Evolutionary conservation across 2,113 vertebrate genomes (phyloP).

Genomic region (Solea senegalensis): DNA sequence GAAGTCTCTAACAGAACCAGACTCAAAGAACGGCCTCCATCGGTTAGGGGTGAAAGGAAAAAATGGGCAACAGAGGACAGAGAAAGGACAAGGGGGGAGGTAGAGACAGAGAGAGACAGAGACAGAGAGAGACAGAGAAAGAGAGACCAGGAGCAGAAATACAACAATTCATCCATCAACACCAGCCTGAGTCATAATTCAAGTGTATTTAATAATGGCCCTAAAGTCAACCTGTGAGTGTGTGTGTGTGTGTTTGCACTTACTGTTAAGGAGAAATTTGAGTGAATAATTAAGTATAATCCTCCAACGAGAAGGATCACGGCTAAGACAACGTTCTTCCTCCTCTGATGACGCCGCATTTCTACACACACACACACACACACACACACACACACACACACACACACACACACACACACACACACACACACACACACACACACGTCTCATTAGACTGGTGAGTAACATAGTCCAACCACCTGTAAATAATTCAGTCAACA

Average conservation of each 20-base stretch:
- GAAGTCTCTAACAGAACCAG: too few relatives aligned
- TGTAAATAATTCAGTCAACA: constrained; percentile 43
- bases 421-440: neutral
- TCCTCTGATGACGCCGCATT: constrained; percentile 61
- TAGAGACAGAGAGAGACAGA: too few relatives aligned
- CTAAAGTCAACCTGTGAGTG: neutral
- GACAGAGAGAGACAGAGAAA: too few relatives aligned
- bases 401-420: neutral
- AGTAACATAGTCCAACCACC: constrained; percentile 26
- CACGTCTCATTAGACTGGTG: neutral
- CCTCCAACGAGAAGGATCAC: constrained; percentile 34
- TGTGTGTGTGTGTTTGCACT: constrained; percentile 32
- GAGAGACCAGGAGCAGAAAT: too few relatives aligned
- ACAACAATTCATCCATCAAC: too few relatives aligned
- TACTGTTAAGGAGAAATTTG: constrained; percentile 23
- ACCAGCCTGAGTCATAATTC: too few relatives aligned
- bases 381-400: constrained; percentile 3
- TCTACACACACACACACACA: constrained; percentile 21
- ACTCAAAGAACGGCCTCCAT: too few relatives aligned
- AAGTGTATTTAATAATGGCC: too few relatives aligned
- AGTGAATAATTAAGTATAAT: constrained; percentile 41
- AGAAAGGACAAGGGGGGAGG: too few relatives aligned
- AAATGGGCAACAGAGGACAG: too few relatives aligned
- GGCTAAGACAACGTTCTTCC: constrained; percentile 37
- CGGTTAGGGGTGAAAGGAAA: too few relatives aligned